Base-by-base conservation (phyloP, 2,888 invertebrate species). In the Xestobium rufovillosum region DNA sequence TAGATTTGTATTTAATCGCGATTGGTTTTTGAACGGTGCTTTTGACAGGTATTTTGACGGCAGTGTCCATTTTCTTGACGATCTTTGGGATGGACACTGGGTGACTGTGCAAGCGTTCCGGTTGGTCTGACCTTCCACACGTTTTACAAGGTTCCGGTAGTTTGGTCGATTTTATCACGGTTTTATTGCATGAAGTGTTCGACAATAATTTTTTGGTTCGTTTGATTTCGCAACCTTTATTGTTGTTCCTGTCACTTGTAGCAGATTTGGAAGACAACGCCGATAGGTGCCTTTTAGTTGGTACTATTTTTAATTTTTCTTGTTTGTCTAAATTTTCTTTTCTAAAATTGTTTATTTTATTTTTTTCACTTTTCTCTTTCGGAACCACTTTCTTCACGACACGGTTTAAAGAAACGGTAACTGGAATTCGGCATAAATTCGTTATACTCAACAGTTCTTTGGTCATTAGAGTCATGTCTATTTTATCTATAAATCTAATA, bases 71-170 rank as follows among this genome's bases (percentile, higher is more conserved):
- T 34, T 47, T 52, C 32, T 48, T 47, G 15, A 33, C 11, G 42
- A 39, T 38, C 38, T 45, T 56, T 38, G 49, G 25, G n/a, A 57
- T 55, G 11, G 54, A 56, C n/a, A 41, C 45, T 2, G 74, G 74
- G 51, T 75, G 75, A 51, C 73, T 75, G 53, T 76, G 75, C 42
- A 75, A 71, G 9, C 83, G 63, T 52, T 83, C 83, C 0, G 82
- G 80, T 41, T 74, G 72, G 57, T 81, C 78, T 2, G 75, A 70
- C 12, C 80, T 67, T 2, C 78, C 78, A 60, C 83, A 83, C 36
- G 75, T 73, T 34, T 69, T 71, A 56, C 83, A 83, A 1, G 78
- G 75, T 44, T 68, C 68, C 26, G 72, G 71, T 2, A 61, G 52
- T 55, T 59, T 56, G 45, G 48, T 56, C 53, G 59, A 56, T 57